phyloP scores from a whole-genome alignment of 1,140 invertebrate species.

The Anagrus nilaparvatae region DNA sequence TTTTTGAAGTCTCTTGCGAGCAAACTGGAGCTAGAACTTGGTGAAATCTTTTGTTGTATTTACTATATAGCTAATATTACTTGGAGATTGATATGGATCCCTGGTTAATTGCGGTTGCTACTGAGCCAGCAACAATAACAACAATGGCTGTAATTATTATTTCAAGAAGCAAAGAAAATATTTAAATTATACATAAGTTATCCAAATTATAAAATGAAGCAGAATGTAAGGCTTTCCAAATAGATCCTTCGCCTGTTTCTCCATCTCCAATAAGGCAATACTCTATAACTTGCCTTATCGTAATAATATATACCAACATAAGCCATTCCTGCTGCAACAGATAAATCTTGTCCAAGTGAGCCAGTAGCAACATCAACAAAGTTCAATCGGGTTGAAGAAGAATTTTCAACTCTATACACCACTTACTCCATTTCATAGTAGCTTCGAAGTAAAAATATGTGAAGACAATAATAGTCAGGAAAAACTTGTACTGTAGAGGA shows the following conservation, averaged over 20 bases:
- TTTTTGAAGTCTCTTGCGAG: constrained; percentile 43
- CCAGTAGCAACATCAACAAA: constrained; percentile 99
- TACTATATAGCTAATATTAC: constrained; percentile 40
- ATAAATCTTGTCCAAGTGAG: constrained; percentile 93
- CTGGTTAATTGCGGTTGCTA: too few species aligned
- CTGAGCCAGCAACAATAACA: constrained; percentile 92
- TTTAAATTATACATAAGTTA: constrained; percentile 91
- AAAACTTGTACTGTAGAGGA: too few species aligned
- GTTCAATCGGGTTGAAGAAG: constrained; percentile 93
- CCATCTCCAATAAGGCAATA: constrained; percentile 96
- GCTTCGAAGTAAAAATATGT: too few species aligned
- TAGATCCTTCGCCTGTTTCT: constrained; percentile 94
- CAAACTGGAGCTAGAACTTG: constrained; percentile 50
- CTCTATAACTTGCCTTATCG: constrained; percentile 88
- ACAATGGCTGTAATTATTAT: constrained; percentile 85
- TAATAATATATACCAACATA: constrained; percentile 96
- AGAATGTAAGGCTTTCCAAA: constrained; percentile 97
- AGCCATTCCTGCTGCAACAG: constrained; percentile 94
- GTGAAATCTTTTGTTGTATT: constrained; percentile 49
- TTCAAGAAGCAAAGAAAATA: constrained; percentile 86
- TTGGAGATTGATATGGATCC: constrained; percentile 49
- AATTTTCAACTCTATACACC: too few species aligned
- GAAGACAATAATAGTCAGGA: too few species aligned
- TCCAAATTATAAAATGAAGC: constrained; percentile 91
- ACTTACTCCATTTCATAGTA: too few species aligned